Base-by-base conservation (phyloP, 2,113 vertebrate species). In the Calidris pygmaea region DNA sequence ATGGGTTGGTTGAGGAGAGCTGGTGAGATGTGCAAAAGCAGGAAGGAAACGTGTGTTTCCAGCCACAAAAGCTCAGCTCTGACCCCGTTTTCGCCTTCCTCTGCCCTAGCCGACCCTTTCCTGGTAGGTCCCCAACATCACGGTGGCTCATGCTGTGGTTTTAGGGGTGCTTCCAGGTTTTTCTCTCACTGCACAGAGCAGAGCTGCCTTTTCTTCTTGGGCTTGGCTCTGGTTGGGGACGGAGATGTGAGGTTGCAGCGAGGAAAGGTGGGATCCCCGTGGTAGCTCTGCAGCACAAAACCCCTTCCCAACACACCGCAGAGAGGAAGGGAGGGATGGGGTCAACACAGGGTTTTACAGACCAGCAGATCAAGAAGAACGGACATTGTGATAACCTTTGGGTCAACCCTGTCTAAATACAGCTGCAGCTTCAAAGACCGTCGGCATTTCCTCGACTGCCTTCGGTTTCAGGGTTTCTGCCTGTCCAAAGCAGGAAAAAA, bases 191-290 rank as follows among this genome's bases (percentile, higher is more conserved):
- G 9, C 16, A 6, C 19, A 34, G 23, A 45, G 30, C 65, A 50
- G 52, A 59, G 34, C 23, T 53, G 13, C 6, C 39, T 16, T n/a
- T 70, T 32, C 10, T 59, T 59, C 82, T 34, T 11, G 10, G 58
- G 32, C 37, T 45, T 17, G 15, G 41, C 35, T 59, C 52, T 29
- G 43, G 8, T 45, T 78, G 59, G 74, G 23, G 37, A 59, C 26
- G 59, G 56, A 63, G 14, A 41, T 24, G 30, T 1, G 6, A 12
- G 12, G 1, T 4, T 19, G 50, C 32, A 17, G 27, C 0, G 2
- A 78, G 73, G 65, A 37, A 50, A 26, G 26, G 50, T 37, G 58
- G 27, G 27, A 59, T 13, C 35, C 34, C 32, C 2, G 3, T 4
- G 16, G 24, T 8, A 47, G n/a, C n/a, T 62, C 47, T 55, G 62